Percentiles rank a stretch among this genome's conserved stretches.
Conservation (phyloP, 2,888 invertebrate species). For the Troides oblongomaculatus region DNA sequence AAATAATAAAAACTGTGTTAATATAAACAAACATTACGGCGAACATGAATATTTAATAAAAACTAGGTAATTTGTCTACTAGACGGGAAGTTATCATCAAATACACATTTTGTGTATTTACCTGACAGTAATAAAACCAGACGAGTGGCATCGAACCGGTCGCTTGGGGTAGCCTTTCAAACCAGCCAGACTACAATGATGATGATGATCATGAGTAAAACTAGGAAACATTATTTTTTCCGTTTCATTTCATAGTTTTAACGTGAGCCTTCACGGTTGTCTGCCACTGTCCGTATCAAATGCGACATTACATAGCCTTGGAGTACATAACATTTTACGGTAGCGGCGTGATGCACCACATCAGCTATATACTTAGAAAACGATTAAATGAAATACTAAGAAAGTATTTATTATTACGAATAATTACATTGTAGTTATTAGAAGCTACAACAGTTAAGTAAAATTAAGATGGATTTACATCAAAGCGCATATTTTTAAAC, state of each 20-base stretch:
- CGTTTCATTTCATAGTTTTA: constrained; percentile 34
- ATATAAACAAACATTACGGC: background rate
- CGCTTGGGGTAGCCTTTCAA: too few relatives aligned
- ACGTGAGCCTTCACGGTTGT: constrained; percentile 66
- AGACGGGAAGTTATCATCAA: background rate
- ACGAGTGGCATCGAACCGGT: too few relatives aligned
- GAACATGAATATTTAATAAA: background rate
- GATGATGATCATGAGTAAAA: constrained; percentile 2
- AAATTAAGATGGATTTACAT: too few relatives aligned
- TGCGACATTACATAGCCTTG: constrained; percentile 57
- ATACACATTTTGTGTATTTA: constrained; percentile 8
- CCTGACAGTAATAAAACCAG: background rate
- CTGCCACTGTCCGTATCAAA: constrained; percentile 54
- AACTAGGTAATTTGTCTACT: background rate
- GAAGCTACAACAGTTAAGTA: too few relatives aligned
- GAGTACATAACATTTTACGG: constrained; percentile 30
- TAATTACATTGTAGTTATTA: background rate
- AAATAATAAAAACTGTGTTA: background rate
- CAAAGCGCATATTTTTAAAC: too few relatives aligned
- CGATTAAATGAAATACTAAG: background rate
- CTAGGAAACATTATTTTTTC: constrained; percentile 13
- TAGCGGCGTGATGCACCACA: constrained; percentile 37
- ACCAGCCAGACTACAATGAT: too few relatives aligned
- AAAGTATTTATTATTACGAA: background rate
- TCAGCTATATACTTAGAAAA: background rate